Evolutionary conservation across 2,113 vertebrate genomes (phyloP).

Genomic region (Ellobius talpinus): DNA sequence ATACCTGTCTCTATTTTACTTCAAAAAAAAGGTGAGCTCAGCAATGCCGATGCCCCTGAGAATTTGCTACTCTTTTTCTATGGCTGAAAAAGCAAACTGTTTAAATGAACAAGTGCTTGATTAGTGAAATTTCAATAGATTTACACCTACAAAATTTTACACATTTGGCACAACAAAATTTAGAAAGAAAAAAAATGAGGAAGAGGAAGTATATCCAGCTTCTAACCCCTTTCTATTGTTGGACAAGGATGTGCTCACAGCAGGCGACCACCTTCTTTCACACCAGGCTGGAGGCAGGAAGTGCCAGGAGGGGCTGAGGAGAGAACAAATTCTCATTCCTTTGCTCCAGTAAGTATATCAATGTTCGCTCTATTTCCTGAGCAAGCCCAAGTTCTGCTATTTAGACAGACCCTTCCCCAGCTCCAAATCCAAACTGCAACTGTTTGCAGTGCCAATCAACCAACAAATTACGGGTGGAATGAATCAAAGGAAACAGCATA

Average conservation of each 20-base stretch:
- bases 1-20: neutral
- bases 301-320: neutral
- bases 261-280: constrained; percentile 3
- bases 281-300: neutral
- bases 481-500: constrained; percentile 62
- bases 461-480: constrained; percentile 59
- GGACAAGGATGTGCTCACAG: constrained; percentile 6
- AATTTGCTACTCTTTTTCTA: constrained; percentile 59
- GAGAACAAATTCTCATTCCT: neutral
- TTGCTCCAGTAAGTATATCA: neutral
- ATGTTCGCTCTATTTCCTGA: constrained; percentile 57
- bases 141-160: constrained; percentile 65
- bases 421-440: neutral
- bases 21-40: constrained; percentile 34
- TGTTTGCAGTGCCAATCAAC: constrained; percentile 77
- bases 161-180: constrained; percentile 84
- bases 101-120: constrained; percentile 68
- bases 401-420: neutral
- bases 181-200: neutral
- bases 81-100: constrained; percentile 66
- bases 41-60: constrained; percentile 5
- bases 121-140: constrained; percentile 68
- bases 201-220: neutral
- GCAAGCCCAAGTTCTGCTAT: constrained; percentile 68
- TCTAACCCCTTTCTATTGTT: constrained; percentile 7